Percentiles rank a stretch among this genome's conserved stretches.
Evolutionary conservation across 1,140 invertebrate species (phyloP).

Genomic region (Tetramorium simillimum): DNA sequence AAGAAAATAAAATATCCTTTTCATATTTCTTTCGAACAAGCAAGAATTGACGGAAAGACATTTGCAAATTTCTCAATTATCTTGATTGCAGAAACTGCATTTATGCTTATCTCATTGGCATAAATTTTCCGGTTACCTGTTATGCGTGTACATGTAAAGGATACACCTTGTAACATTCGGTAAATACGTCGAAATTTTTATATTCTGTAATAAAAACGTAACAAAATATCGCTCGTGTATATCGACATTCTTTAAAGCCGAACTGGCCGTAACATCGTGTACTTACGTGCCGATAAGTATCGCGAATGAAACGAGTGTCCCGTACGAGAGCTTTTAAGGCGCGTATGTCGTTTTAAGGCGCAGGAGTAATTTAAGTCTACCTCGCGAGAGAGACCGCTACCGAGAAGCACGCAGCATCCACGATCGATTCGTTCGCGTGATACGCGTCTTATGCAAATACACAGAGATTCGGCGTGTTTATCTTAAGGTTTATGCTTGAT

Average conservation of each 20-base stretch:
- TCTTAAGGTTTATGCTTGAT: slow-evolving; percentile 11
- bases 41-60: not conserved
- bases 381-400: slow-evolving; percentile 59
- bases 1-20: not conserved
- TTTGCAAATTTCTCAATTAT: slow-evolving; percentile 47
- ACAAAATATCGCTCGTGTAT: slow-evolving; percentile 53
- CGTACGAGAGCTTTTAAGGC: slow-evolving; percentile 66
- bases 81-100: slow-evolving; percentile 5
- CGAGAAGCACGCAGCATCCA: slow-evolving; percentile 61
- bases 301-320: slow-evolving; percentile 65
- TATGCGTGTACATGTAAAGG: not conserved
- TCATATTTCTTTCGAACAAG: not conserved
- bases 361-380: slow-evolving; percentile 69
- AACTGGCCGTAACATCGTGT: slow-evolving; percentile 70
- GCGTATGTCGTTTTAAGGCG: slow-evolving; percentile 57
- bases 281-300: slow-evolving; percentile 70
- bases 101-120: slow-evolving; percentile 6
- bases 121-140: slow-evolving; percentile 33
- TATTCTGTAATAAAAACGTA: slow-evolving; percentile 52
- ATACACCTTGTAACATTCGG: slow-evolving; percentile 20
- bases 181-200: slow-evolving; percentile 45
- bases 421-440: slow-evolving; percentile 57
- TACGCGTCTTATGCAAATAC: slow-evolving; percentile 57
- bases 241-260: slow-evolving; percentile 61
- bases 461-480: slow-evolving; percentile 28